phyloP scores from a whole-genome alignment of 53 echinoderm and acorn worm genomes.

The Pentamera pediparva region DNA sequence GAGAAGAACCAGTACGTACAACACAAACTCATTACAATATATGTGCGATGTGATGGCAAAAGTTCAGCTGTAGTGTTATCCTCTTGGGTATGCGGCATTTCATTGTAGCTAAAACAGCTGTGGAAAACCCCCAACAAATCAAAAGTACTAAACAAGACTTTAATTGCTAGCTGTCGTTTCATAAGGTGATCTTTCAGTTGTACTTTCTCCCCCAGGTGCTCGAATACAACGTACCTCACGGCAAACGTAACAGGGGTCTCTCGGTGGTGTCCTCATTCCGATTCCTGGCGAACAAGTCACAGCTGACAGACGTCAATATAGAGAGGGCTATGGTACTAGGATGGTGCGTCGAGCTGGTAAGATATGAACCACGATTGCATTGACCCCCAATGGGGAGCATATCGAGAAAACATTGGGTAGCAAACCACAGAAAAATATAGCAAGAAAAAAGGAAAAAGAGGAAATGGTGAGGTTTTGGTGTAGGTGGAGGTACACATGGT shows the following conservation, averaged over 20 bases:
- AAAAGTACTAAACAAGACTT: not conserved
- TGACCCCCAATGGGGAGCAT: too few relatives aligned
- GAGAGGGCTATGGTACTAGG: constrained; percentile 78
- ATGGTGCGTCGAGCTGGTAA: constrained; percentile 89
- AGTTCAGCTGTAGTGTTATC: too few relatives aligned
- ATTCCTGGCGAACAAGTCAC: constrained; percentile 45
- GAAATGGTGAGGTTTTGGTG: too few relatives aligned
- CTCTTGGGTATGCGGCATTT: not conserved
- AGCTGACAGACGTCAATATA: constrained; percentile 56
- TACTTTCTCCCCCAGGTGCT: constrained; percentile 56
- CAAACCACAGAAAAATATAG: too few relatives aligned
- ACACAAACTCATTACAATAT: too few relatives aligned
- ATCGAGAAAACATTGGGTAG: too few relatives aligned
- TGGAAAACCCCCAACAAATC: not conserved
- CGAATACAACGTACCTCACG: constrained; percentile 72
- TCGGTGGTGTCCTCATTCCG: constrained; percentile 71
- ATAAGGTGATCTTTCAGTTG: not conserved
- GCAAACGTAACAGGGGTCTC: constrained; percentile 80
- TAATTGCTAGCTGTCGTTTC: not conserved
- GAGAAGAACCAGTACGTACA: too few relatives aligned
- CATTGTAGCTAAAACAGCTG: not conserved
- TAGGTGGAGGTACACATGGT: too few relatives aligned
- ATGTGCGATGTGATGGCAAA: too few relatives aligned
- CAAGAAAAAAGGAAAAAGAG: too few relatives aligned
- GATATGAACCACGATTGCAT: too few relatives aligned